Percentiles rank a stretch among this genome's conserved stretches.
phyloP scores from a whole-genome alignment of 2,888 invertebrate species.

The Isotomurus palustris region DNA sequence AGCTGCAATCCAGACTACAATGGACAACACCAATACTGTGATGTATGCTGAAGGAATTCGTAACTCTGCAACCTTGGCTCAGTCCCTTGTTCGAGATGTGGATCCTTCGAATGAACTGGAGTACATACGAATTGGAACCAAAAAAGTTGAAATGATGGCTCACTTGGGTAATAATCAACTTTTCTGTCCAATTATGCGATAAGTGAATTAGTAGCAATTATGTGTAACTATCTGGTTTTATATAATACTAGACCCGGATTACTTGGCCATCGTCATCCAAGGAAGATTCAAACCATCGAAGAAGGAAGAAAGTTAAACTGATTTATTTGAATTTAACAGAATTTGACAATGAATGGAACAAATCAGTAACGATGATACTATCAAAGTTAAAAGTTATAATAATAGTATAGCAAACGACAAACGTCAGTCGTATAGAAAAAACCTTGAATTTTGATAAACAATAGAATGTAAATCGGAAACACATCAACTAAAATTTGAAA shows the following conservation, averaged over 20 bases:
- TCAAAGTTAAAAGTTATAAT: too few relatives aligned
- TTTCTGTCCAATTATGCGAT: background rate
- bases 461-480: too few relatives aligned
- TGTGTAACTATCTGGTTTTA: too few relatives aligned
- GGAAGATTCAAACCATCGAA: slow-evolving; percentile 12
- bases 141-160: slow-evolving; percentile 34
- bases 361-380: too few relatives aligned
- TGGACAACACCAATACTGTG: slow-evolving; percentile 38
- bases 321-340: background rate
- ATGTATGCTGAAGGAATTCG: slow-evolving; percentile 34
- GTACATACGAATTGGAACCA: slow-evolving; percentile 30
- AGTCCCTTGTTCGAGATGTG: slow-evolving; percentile 33
- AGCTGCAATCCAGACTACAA: slow-evolving; percentile 30
- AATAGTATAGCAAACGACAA: too few relatives aligned
- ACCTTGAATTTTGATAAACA: too few relatives aligned
- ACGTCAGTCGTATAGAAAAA: too few relatives aligned
- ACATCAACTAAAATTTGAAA: too few relatives aligned
- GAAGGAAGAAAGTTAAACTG: background rate
- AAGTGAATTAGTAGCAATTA: background rate
- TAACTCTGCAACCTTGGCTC: slow-evolving; percentile 19
- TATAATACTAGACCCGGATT: slow-evolving; percentile 19
- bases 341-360: background rate
- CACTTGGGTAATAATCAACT: slow-evolving; percentile 12
- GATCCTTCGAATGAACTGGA: slow-evolving; percentile 29
- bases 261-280: slow-evolving; percentile 23